Conservation (phyloP, 1,140 invertebrate species). For the Drosophila melanogaster region Release_6_plus_ISO1_MT NT_033777.3:5098001-5098500, state of each 20-base stretch:
- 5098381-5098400: no score
- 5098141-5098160: slow-evolving; percentile 51
- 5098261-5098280: no score
- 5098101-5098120: slow-evolving; percentile 38
- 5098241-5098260: slow-evolving; percentile 1
- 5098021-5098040: slow-evolving; percentile 37
- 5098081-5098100: slow-evolving; percentile 31
- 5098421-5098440: not conserved
- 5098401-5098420: no score
- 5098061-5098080: slow-evolving; percentile 45
- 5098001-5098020: slow-evolving; percentile 25
- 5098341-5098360: no score
- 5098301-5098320: no score
- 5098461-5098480: no score
- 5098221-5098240: not conserved
- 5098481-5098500: no score
- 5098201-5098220: slow-evolving; percentile 27
- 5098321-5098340: no score
- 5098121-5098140: slow-evolving; percentile 43
- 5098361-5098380: no score
- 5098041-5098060: slow-evolving; percentile 19
- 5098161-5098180: slow-evolving; percentile 48
- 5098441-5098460: no score
- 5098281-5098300: no score
- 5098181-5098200: slow-evolving; percentile 38